Percentiles rank a stretch among this genome's conserved stretches.
These are phyloP conservation scores for Danio tinwini DNA, from an alignment of 2,797 vertebrate genomes.

Conservation along the genomic window DNA sequence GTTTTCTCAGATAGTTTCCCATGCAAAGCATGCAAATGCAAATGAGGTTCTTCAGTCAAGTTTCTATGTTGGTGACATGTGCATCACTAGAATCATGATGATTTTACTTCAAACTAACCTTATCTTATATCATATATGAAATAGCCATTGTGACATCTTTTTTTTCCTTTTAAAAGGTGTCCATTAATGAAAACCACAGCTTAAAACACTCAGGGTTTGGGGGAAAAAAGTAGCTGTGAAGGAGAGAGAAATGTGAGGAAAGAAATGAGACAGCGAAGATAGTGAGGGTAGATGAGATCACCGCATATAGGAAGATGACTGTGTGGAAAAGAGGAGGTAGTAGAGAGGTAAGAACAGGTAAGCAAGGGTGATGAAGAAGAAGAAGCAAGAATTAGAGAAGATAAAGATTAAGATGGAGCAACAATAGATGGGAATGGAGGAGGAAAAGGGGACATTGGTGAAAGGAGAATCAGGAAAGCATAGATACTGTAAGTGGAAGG, in stretches of 20 bases:
- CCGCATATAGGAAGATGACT: background rate
- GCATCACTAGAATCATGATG: conserved; percentile 73
- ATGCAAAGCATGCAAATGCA: conserved; percentile 98
- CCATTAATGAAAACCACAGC: conserved; percentile 60
- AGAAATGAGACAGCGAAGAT: conserved; percentile 47
- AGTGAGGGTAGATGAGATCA: background rate
- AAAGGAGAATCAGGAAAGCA: background rate
- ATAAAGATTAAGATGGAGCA: background rate
- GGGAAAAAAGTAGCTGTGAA: conserved; percentile 77
- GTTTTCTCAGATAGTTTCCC: conserved; percentile 82
- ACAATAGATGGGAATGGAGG: background rate
- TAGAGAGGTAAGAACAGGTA: conserved; percentile 20
- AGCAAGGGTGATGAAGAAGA: too few relatives aligned
- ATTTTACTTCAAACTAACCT: conserved; percentile 58
- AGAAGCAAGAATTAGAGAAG: background rate
- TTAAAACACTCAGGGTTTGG: conserved; percentile 51
- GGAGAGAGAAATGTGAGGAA: conserved; percentile 62
- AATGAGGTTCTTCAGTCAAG: conserved; percentile 73
- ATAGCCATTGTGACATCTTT: conserved; percentile 54
- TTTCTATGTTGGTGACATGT: conserved; percentile 73
- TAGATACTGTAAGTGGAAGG: background rate
- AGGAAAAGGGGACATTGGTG: background rate
- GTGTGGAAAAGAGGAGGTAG: conserved; percentile 20
- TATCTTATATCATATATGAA: conserved; percentile 48
- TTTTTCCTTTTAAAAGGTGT: conserved; percentile 54